Evolutionary conservation across 2,888 invertebrate genomes (phyloP), one percentile per base, ranked within the genome.

Genomic region (Amiota minor): DNA sequence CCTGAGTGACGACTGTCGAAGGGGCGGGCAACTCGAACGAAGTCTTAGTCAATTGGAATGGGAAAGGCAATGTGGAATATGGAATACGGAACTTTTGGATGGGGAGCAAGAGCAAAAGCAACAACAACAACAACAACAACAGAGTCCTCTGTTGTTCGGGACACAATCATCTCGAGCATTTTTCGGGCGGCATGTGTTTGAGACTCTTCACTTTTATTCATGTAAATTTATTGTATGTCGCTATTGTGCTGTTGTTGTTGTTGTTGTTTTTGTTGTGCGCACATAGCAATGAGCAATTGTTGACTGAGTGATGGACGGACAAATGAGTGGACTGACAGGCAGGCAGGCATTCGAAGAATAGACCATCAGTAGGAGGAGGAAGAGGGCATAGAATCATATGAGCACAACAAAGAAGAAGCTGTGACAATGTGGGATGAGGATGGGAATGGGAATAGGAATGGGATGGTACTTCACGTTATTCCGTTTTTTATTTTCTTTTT

Each of bases 141-240:
- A 35, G 6, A 35, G 35, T 35, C 35, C 35, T 35, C 76, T 55
- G 47, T 64, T 35, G 70, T 35, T 71, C 75, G 65, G 75, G 73
- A 75, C 77, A 72, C 74, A 35, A 35, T 35, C 35, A 35, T 35
- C 35, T 35, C 77, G 82, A 77, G 83, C 76, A 77, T 79, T 80
- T 79, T 84, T 35, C 35, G 81, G 82, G 79, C 81, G 78, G 83
- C 83, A 83, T 83, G 83, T 83, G 83, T 83, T 83, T 83, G 82
- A 83, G 83, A 83, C 83, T 83, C 83, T 83, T 83, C 83, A 83
- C 83, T 84, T 83, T 84, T 83, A 83, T 83, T 83, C 83, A 83
- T 83, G 83, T 83, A 83, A 84, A 83, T 83, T 83, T 83, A 83
- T 83, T 83, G 82, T 83, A 83, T 35, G 35, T 35, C 35, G 35